A percentile compares a stretch with the other conserved stretches of the same genome.
Conservation (phyloP, 2,888 invertebrate species). For the Harpalus rufipes region DNA sequence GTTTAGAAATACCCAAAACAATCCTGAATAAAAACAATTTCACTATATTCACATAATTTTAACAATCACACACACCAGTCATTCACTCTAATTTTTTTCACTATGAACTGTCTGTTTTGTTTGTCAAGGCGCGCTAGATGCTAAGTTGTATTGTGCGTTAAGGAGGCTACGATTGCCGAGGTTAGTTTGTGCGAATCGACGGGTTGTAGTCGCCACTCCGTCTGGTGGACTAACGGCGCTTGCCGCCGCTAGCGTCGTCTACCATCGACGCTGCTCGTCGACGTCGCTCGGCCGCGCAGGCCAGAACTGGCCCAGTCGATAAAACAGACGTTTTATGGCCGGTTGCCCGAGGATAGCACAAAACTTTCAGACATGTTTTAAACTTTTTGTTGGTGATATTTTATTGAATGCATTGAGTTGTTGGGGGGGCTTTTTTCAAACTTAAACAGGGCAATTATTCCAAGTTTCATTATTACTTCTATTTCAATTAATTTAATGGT, state of each 20-base stretch:
- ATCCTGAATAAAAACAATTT: too few relatives aligned
- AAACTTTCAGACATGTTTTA: constrained; percentile 21
- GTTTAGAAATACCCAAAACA: too few relatives aligned
- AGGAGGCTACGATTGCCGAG: constrained; percentile 19
- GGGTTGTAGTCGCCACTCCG: constrained; percentile 65
- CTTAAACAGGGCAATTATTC: too few relatives aligned
- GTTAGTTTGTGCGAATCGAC: constrained; percentile 57
- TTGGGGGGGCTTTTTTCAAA: background rate
- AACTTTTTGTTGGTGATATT: constrained; percentile 27
- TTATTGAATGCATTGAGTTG: constrained; percentile 44
- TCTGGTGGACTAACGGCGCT: constrained; percentile 65
- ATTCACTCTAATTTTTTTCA: background rate
- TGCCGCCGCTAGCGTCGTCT: constrained; percentile 61
- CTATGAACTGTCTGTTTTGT: constrained; percentile 14
- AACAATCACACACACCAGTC: constrained; percentile 17
- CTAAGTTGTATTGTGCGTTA: constrained; percentile 28
- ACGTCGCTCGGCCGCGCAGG: constrained; percentile 57
- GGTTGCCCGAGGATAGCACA: constrained; percentile 20
- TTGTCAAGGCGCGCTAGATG: background rate
- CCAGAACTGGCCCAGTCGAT: constrained; percentile 47
- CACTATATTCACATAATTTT: constrained; percentile 28
- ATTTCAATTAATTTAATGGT: too few relatives aligned
- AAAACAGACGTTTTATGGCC: constrained; percentile 48
- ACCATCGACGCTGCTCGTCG: constrained; percentile 60
- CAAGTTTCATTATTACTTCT: too few relatives aligned